Evolutionary conservation across 2,888 invertebrate species (phyloP), one percentile per base, ranked within the genome.

Genomic region (Apeira syringaria): DNA sequence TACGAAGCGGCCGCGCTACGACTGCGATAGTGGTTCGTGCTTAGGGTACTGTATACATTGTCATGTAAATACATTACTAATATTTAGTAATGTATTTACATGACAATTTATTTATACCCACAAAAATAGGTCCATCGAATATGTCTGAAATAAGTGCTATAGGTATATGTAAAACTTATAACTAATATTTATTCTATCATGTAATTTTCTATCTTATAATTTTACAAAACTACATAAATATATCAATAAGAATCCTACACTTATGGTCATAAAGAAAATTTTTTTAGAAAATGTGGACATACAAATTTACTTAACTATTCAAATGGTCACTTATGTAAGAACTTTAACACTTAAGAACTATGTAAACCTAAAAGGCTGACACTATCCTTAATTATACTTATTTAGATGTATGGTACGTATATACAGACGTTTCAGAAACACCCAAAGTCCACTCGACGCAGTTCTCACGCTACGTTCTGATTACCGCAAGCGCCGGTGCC

Each of bases 391-490:
- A n/a, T 5, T 17, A 17, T 17, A 17, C 6, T 1, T 17, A 17
- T 17, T 5, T 17, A 17, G 17, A 5, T n/a, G n/a, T n/a, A n/a
- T n/a, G n/a, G 4, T 40, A 40, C 40, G 40, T 40, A 40, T 40
- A 29, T 40, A 33, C 28, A 40, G 20, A 24, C 29, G 40, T 12
- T 27, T 27, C 35, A 27, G 1, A 20, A 2, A 20, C 20, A 20
- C 20, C 20, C 20, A 20, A 2, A 7, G 7, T 15, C 15, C 20
- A 20, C 7, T 6, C 7, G 7, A 20, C 7, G 20, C 20, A 6
- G 20, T 7, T 5, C 2, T 15, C 15, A 3, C 15, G 2, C 4
- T 2, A 2, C 20, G 20, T 6, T 20, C 6, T 7, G 7, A 1
- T 13, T n/a, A n/a, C 27, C 7, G n/a, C 13, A 3, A 7, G 13